These are phyloP conservation scores for Glossosoma conforme DNA, from an alignment of 1,140 invertebrate genomes.

Conservation along the genomic window DNA sequence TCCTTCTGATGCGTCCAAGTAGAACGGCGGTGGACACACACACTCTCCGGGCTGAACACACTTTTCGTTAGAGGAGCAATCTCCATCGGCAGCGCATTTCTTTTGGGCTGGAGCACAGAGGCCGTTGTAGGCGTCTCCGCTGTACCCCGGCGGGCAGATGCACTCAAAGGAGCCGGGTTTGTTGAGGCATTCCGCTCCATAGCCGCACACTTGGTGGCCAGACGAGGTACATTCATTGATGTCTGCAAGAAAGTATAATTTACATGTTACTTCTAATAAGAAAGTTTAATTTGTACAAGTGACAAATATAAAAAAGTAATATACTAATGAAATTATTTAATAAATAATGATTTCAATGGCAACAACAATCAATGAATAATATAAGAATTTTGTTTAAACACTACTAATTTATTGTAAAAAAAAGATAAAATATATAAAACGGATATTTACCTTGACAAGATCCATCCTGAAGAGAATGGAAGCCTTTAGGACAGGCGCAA, in stretches of 20 bases:
- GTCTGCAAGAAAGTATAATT: constrained; percentile 52
- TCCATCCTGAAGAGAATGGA: constrained; percentile 64
- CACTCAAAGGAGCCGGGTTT: constrained; percentile 73
- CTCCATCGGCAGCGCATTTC: constrained; percentile 71
- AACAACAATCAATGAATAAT: neutral
- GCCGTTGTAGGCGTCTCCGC: constrained; percentile 59
- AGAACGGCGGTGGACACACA: constrained; percentile 83
- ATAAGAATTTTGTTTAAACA: neutral
- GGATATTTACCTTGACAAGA: constrained; percentile 58
- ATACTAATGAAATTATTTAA: no score
- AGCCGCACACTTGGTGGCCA: constrained; percentile 71
- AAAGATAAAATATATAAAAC: constrained; percentile 4
- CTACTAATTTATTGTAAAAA: neutral
- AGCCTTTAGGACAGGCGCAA: constrained; percentile 82
- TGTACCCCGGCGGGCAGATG: constrained; percentile 69
- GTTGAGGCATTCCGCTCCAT: constrained; percentile 82
- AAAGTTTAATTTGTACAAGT: no score
- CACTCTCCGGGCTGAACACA: constrained; percentile 88
- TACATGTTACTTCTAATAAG: no score
- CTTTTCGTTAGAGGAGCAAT: constrained; percentile 82
- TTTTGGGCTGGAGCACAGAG: constrained; percentile 76
- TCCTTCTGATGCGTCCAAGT: constrained; percentile 70
- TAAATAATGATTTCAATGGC: neutral
- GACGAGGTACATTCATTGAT: constrained; percentile 78
- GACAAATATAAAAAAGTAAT: no score